Percentiles rank a stretch among this genome's conserved stretches.
phyloP scores from a whole-genome alignment of 1,140 invertebrate genomes.

The Pristionchus pacificus region DNA sequence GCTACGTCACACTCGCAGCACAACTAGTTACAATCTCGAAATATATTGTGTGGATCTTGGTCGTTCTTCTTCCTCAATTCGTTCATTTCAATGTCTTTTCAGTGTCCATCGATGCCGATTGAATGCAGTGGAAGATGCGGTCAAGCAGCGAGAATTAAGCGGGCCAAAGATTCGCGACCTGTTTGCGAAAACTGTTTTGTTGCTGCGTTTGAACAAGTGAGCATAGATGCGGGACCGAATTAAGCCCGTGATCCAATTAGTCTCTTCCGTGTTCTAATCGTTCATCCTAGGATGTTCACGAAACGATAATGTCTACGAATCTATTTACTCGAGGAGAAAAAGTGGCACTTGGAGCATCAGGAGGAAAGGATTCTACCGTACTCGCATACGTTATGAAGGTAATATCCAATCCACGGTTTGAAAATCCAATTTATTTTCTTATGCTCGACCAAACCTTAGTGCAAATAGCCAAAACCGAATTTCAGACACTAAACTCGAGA shows the following conservation, averaged over 20 bases:
- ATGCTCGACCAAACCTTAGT: neutral
- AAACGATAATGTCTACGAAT: slow-evolving; percentile 79
- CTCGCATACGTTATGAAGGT: slow-evolving; percentile 71
- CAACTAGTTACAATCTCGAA: no score
- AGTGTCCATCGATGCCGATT: no score
- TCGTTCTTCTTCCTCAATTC: no score
- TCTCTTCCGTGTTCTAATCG: no score
- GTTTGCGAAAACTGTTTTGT: slow-evolving; percentile 75
- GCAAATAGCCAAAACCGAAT: neutral
- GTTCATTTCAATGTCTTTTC: no score
- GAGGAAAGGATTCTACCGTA: slow-evolving; percentile 98
- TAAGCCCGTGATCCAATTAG: no score
- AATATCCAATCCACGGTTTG: neutral
- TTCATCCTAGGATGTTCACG: slow-evolving; percentile 94
- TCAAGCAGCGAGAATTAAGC: slow-evolving; percentile 37
- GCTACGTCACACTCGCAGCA: no score
- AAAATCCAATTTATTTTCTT: neutral
- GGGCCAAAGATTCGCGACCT: slow-evolving; percentile 30
- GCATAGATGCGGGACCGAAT: no score
- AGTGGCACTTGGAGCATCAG: slow-evolving; percentile 91
- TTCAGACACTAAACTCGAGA: slow-evolving; percentile 80
- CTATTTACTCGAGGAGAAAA: slow-evolving; percentile 80
- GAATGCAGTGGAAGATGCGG: slow-evolving; percentile 24
- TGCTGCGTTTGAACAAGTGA: slow-evolving; percentile 44
- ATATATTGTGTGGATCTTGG: no score